These are phyloP conservation scores for Tiliacea aurago DNA, from an alignment of 2,888 invertebrate genomes.

Conservation along the genomic window DNA sequence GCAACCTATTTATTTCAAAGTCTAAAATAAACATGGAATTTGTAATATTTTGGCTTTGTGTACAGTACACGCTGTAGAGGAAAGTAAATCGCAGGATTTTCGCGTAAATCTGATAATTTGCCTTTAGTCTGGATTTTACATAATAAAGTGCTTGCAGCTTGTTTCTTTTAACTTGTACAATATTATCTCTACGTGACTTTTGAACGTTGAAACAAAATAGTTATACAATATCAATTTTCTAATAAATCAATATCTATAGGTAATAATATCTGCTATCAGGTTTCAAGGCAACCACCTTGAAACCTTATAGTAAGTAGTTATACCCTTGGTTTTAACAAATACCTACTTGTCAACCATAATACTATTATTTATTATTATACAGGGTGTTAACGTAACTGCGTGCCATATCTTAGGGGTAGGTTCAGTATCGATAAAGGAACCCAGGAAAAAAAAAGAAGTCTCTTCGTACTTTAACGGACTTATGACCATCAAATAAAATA, in stretches of 20 bases:
- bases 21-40: slow-evolving; percentile 41
- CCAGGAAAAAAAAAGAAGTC: too few species aligned
- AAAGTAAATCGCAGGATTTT: slow-evolving; percentile 19
- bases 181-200: slow-evolving; percentile 33
- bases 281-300: slow-evolving; percentile 50
- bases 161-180: neutral
- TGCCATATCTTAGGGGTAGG: too few species aligned
- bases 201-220: slow-evolving; percentile 28
- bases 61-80: neutral
- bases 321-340: slow-evolving; percentile 26
- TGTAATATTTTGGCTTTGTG: slow-evolving; percentile 26
- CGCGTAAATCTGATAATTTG: slow-evolving; percentile 11
- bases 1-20: slow-evolving; percentile 30
- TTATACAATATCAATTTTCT: slow-evolving; percentile 24
- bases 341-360: neutral
- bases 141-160: neutral
- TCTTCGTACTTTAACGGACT: too few species aligned
- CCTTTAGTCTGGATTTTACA: neutral
- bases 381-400: too few species aligned
- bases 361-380: too few species aligned
- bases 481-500: too few species aligned
- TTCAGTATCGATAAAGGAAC: too few species aligned
- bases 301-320: slow-evolving; percentile 35
- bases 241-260: slow-evolving; percentile 19
- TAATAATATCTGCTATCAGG: slow-evolving; percentile 37